These are phyloP conservation scores for Corvus moneduloides DNA, from an alignment of 2,113 vertebrate genomes.

Conservation along the genomic window DNA sequence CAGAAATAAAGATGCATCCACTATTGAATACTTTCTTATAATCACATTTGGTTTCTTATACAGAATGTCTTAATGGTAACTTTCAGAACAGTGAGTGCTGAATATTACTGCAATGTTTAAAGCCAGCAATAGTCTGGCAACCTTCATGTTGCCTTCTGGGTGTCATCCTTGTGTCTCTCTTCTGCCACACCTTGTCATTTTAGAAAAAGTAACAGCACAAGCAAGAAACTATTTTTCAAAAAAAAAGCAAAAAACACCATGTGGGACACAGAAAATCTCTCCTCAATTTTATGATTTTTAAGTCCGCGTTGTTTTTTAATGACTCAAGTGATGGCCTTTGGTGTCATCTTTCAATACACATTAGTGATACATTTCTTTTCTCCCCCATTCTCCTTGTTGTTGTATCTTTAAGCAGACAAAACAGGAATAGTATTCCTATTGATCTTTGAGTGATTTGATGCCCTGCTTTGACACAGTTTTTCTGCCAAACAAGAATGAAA, in stretches of 20 bases:
- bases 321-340: background rate
- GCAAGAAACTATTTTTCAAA: background rate
- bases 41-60: background rate
- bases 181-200: background rate
- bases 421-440: background rate
- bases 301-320: accelerated
- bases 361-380: background rate
- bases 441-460: background rate
- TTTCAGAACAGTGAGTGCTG: background rate
- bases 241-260: accelerated
- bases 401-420: background rate
- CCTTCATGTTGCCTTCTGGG: background rate
- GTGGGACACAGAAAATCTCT: background rate
- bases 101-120: background rate
- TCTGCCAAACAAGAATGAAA: background rate
- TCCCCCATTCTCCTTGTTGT: background rate
- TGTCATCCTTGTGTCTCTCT: background rate
- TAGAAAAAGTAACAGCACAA: background rate
- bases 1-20: background rate
- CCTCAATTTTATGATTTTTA: background rate
- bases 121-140: background rate
- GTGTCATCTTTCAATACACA: background rate
- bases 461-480: background rate
- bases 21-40: background rate
- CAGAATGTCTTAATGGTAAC: background rate